These are phyloP conservation scores for Cerceris ruficornis DNA, from an alignment of 2,888 invertebrate genomes.

Conservation along the genomic window DNA sequence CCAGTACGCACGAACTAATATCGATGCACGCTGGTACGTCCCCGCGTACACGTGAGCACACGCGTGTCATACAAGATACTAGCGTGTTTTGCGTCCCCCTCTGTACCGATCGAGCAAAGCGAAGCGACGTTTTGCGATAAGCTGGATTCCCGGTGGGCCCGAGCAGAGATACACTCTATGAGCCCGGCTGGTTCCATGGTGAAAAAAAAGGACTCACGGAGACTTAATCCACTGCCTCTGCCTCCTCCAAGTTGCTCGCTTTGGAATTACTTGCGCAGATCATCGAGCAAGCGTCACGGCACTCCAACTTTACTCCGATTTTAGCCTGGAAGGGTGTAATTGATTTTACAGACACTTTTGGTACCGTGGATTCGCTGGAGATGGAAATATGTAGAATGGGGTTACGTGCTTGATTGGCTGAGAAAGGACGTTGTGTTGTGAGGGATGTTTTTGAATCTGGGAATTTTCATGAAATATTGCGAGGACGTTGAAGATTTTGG, in stretches of 20 bases:
- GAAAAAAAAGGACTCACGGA: slow-evolving; percentile 22
- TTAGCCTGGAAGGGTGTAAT: background rate
- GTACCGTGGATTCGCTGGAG: too few relatives aligned
- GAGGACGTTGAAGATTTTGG: too few relatives aligned
- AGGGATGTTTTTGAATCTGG: too few relatives aligned
- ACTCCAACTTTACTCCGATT: background rate
- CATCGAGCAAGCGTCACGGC: background rate
- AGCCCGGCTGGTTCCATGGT: background rate
- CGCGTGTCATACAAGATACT: slow-evolving; percentile 47
- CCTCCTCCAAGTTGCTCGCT: background rate
- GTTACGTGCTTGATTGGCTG: too few relatives aligned
- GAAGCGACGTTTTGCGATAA: slow-evolving; percentile 61
- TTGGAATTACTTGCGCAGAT: background rate
- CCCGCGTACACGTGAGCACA: slow-evolving; percentile 29
- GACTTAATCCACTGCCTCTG: background rate
- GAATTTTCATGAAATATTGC: too few relatives aligned
- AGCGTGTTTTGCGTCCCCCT: slow-evolving; percentile 45
- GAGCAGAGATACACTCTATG: slow-evolving; percentile 32
- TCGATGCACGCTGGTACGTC: background rate
- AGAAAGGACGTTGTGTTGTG: too few relatives aligned
- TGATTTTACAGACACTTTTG: too few relatives aligned
- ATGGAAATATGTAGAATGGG: too few relatives aligned
- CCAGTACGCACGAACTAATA: background rate
- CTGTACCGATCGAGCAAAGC: slow-evolving; percentile 42
- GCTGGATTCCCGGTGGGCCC: slow-evolving; percentile 59